Conservation (phyloP, 2,797 vertebrate genomes). For the Dendrocincla tyrannina region DNA sequence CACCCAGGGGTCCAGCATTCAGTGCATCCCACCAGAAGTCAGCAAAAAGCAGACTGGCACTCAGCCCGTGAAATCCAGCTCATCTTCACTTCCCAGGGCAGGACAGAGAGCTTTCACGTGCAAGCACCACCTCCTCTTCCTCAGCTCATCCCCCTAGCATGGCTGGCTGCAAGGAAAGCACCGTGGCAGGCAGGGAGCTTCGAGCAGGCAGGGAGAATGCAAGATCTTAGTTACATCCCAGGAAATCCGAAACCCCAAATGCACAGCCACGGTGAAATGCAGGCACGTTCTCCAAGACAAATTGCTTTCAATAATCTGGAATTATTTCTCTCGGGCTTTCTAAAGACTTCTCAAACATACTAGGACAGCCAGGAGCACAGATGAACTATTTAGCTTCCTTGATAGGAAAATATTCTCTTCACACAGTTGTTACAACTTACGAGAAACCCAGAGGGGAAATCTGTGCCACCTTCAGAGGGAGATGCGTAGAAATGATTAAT, state of each 20-base stretch:
- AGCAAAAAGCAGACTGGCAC: background rate
- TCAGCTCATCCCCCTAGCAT: background rate
- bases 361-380: conserved; percentile 44
- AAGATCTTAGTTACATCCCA: background rate
- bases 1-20: background rate
- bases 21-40: background rate
- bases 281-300: conserved; percentile 42
- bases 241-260: background rate
- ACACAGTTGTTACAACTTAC: background rate
- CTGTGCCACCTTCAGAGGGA: background rate
- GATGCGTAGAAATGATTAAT: background rate
- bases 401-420: conserved; percentile 45
- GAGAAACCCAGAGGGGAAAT: background rate
- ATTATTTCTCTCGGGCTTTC: conserved; percentile 59
- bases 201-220: background rate
- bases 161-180: background rate
- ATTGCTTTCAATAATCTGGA: conserved; percentile 51
- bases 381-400: conserved; percentile 35
- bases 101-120: background rate
- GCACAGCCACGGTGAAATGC: background rate
- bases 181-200: background rate
- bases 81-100: background rate
- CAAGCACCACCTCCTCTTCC: background rate
- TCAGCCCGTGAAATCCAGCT: background rate
- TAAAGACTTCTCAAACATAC: conserved; percentile 54